Evolutionary conservation across 2,113 vertebrate species (phyloP).

Genomic region (Chroicocephalus ridibundus): DNA sequence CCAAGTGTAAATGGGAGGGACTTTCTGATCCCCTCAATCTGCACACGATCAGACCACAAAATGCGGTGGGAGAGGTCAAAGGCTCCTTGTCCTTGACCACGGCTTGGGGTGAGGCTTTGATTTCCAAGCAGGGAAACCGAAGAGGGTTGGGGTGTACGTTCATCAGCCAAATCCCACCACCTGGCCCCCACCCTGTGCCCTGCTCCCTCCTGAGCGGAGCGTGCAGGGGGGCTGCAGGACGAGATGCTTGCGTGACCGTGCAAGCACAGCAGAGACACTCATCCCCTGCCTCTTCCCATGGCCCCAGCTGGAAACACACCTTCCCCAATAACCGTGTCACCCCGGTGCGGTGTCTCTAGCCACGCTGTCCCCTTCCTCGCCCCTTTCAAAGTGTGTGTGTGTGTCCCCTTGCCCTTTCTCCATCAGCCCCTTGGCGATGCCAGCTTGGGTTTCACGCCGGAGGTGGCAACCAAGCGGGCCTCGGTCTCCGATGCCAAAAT

Average conservation of each 20-base stretch:
- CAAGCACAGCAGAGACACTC: neutral
- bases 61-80: neutral
- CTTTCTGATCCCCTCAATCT: neutral
- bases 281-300: neutral
- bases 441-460: neutral
- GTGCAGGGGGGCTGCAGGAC: neutral
- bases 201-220: neutral
- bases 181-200: neutral
- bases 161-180: neutral
- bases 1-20: neutral
- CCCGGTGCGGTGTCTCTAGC: fast-evolving
- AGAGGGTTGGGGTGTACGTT: neutral
- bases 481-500: neutral
- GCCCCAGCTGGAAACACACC: neutral
- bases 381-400: neutral
- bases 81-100: neutral
- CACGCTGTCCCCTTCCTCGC: neutral
- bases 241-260: fast-evolving
- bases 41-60: fast-evolving
- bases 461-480: neutral
- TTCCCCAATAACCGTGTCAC: neutral
- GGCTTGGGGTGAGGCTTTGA: neutral
- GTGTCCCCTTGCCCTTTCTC: neutral
- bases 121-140: neutral
- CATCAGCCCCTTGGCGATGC: neutral